Evolutionary conservation across 2,797 vertebrate species (phyloP).

Genomic region (Adelosebastes latens): DNA sequence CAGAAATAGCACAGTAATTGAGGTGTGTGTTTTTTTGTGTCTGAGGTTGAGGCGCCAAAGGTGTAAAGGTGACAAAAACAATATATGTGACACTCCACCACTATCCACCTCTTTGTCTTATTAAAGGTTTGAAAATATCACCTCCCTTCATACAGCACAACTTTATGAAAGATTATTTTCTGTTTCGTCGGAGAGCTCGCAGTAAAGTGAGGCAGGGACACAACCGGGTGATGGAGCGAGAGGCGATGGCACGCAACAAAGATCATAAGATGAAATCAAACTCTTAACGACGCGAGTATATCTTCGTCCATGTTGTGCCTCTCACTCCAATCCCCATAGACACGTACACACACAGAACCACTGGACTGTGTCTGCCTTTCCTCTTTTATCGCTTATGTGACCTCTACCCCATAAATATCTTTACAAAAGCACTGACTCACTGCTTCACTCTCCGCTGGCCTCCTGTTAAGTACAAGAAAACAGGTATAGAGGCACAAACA

Average conservation of each 20-base stretch:
- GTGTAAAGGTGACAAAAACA: slow-evolving; percentile 52
- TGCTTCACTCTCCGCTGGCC: slow-evolving; percentile 28
- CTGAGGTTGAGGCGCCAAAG: slow-evolving; percentile 17
- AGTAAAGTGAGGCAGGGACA: slow-evolving; percentile 8
- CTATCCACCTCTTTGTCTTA: background rate
- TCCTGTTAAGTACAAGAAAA: slow-evolving; percentile 40
- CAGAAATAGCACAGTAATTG: slow-evolving; percentile 77
- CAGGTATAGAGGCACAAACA: slow-evolving; percentile 23
- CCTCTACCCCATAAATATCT: slow-evolving; percentile 68
- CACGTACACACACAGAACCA: background rate
- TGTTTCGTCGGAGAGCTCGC: slow-evolving; percentile 21
- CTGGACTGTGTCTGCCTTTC: slow-evolving; percentile 41
- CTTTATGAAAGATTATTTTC: slow-evolving; percentile 23
- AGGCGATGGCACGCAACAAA: slow-evolving; percentile 37
- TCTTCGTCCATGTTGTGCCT: slow-evolving; percentile 49
- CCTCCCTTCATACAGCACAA: background rate
- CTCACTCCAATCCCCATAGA: slow-evolving; percentile 17
- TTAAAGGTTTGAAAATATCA: slow-evolving; percentile 17
- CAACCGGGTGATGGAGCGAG: slow-evolving; percentile 15
- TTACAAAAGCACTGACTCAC: slow-evolving; percentile 49
- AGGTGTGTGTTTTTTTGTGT: slow-evolving; percentile 39
- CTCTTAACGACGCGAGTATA: slow-evolving; percentile 37
- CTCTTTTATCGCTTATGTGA: slow-evolving; percentile 58
- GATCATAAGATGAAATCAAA: slow-evolving; percentile 57
- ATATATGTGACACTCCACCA: background rate